phyloP scores from a whole-genome alignment of 2,797 vertebrate species.

The Aratinga solstitialis region DNA sequence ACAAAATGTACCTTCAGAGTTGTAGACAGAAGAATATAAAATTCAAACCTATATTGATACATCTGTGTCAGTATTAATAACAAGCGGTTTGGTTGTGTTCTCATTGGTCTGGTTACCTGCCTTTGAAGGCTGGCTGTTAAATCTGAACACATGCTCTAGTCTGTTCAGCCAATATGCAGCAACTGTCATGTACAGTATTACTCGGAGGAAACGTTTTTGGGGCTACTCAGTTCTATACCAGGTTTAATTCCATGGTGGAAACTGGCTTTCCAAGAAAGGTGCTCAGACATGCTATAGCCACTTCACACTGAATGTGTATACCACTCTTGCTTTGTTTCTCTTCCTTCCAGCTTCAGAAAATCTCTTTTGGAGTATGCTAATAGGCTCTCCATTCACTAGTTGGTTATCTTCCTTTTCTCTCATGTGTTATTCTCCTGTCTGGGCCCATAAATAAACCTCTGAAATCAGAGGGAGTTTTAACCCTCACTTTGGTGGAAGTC shows the following conservation, averaged over 20 bases:
- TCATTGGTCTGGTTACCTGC: neutral
- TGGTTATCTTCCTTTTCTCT: neutral
- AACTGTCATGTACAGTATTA: accelerated
- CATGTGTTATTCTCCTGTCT: neutral
- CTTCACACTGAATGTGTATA: accelerated
- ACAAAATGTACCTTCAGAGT: neutral
- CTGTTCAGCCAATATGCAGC: neutral
- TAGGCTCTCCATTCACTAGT: neutral
- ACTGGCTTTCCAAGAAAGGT: neutral
- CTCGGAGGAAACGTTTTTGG: neutral
- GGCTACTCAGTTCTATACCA: neutral
- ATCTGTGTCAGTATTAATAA: neutral
- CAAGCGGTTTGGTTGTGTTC: neutral
- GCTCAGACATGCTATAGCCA: neutral
- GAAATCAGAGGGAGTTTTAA: neutral
- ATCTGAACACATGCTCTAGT: neutral
- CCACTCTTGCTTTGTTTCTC: neutral
- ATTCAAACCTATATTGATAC: neutral
- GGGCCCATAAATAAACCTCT: neutral
- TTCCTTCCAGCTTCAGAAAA: neutral
- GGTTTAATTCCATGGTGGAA: neutral
- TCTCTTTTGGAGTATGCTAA: neutral
- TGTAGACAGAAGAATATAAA: neutral
- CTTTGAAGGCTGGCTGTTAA: neutral
- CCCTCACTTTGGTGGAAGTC: neutral